Evolutionary conservation across 2,888 invertebrate genomes (phyloP).

Genomic region (Cyclophora punctaria): DNA sequence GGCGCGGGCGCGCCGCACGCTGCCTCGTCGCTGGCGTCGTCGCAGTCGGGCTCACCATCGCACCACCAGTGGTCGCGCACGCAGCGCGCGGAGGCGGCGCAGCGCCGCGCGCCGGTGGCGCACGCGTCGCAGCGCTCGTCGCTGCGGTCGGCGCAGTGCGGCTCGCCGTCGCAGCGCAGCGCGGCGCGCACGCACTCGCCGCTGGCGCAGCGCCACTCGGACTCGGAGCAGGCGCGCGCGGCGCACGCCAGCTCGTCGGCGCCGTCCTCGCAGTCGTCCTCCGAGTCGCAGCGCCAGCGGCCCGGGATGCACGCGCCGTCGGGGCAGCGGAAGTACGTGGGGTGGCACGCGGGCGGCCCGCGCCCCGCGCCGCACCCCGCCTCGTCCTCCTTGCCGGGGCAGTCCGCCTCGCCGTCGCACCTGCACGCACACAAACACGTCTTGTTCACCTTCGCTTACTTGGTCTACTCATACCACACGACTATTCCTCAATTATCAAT

Average conservation of each 20-base stretch:
- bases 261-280: conserved; percentile 85
- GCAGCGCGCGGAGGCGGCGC: conserved; percentile 7
- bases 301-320: conserved; percentile 82
- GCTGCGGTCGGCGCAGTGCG: conserved; percentile 67
- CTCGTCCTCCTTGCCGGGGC: conserved; percentile 63
- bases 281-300: conserved; percentile 81
- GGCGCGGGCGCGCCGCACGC: conserved; percentile 31
- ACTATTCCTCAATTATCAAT: no score
- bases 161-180: conserved; percentile 32
- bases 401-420: conserved; percentile 20
- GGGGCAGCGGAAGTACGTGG: conserved; percentile 85
- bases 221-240: conserved; percentile 82
- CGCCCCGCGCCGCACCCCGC: conserved; percentile 22
- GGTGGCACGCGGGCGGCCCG: conserved; percentile 79
- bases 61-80: conserved; percentile 25
- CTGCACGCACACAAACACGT: neutral
- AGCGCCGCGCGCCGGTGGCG: conserved; percentile 35
- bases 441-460: no score
- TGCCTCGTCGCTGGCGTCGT: conserved; percentile 73
- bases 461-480: no score
- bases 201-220: conserved; percentile 77
- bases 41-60: conserved; percentile 66
- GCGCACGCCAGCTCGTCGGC: conserved; percentile 84
- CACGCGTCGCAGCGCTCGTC: conserved; percentile 72
- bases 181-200: conserved; percentile 79